A percentile compares a stretch with the other conserved stretches of the same genome.
Conservation (phyloP, 2,797 vertebrate species). For the Melanotaenia trifasciata region DNA sequence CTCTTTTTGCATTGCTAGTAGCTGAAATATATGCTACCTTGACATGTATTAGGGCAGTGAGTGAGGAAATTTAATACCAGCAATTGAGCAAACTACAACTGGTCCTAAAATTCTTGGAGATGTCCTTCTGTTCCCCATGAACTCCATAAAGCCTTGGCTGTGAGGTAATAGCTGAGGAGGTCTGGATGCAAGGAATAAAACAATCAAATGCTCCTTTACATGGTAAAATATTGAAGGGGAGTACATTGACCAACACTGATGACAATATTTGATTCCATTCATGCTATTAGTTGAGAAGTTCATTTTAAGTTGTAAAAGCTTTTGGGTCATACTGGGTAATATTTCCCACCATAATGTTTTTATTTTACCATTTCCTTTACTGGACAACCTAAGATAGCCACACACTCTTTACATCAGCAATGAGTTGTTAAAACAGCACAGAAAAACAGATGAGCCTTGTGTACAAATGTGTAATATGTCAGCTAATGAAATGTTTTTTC, state of each 20-base stretch:
- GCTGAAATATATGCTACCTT: neutral
- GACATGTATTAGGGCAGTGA: neutral
- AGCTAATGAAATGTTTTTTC: constrained; percentile 59
- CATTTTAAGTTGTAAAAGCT: constrained; percentile 11
- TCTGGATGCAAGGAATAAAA: neutral
- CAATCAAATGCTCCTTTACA: neutral
- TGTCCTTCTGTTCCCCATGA: constrained; percentile 1
- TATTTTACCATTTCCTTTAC: neutral
- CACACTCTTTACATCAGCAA: constrained; percentile 26
- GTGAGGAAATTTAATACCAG: neutral
- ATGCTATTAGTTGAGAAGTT: neutral
- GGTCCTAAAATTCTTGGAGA: constrained; percentile 3
- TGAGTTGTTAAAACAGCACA: constrained; percentile 9
- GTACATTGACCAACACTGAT: neutral
- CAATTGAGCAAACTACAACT: neutral
- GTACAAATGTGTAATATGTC: constrained; percentile 18
- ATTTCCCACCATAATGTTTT: neutral
- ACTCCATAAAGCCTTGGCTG: neutral
- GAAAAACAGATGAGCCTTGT: constrained; percentile 26
- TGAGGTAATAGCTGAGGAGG: constrained; percentile 3
- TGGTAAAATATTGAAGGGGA: neutral
- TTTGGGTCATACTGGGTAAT: neutral
- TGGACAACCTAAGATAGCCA: neutral
- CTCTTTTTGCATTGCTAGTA: neutral
- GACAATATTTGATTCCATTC: constrained; percentile 10